Evolutionary conservation across 2,888 invertebrate species (phyloP).

Genomic region (Gymnocheta viridis): DNA sequence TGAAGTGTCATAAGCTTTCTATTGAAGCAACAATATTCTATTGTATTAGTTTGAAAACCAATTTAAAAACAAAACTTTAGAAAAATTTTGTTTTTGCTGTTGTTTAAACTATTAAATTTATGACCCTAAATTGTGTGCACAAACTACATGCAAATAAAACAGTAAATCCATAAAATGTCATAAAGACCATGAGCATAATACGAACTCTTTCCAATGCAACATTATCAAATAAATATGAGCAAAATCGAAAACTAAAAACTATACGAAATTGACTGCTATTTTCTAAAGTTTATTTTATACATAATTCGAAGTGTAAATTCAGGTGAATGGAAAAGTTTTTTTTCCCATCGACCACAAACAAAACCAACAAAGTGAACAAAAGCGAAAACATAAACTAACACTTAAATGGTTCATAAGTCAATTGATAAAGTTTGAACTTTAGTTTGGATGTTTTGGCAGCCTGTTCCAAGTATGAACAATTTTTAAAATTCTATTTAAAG

Average conservation of each 20-base stretch:
- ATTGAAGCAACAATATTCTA: not conserved
- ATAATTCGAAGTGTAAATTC: slow-evolving; percentile 51
- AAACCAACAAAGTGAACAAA: slow-evolving; percentile 6
- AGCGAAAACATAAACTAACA: slow-evolving; percentile 38
- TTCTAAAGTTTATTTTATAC: slow-evolving; percentile 48
- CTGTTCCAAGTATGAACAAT: not conserved
- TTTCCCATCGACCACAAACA: slow-evolving; percentile 22
- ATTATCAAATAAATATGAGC: slow-evolving; percentile 2
- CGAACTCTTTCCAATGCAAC: slow-evolving; percentile 21
- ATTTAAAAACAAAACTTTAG: not conserved
- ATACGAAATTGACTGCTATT: slow-evolving; percentile 50
- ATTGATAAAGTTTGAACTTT: slow-evolving; percentile 67
- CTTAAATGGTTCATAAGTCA: slow-evolving; percentile 62
- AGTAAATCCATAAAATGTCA: too few relatives aligned
- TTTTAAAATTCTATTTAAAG: not conserved
- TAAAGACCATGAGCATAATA: slow-evolving; percentile 48
- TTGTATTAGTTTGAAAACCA: not conserved
- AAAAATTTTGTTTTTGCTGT: not conserved
- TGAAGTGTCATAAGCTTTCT: not conserved
- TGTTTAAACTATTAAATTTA: slow-evolving; percentile 9
- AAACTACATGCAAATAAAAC: too few relatives aligned
- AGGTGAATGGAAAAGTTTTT: slow-evolving; percentile 52
- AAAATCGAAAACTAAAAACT: slow-evolving; percentile 19
- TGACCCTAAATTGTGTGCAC: not conserved
- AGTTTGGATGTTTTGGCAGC: slow-evolving; percentile 22